Conservation (phyloP, 2,888 invertebrate genomes). For the Drosophila lacicola region DNA sequence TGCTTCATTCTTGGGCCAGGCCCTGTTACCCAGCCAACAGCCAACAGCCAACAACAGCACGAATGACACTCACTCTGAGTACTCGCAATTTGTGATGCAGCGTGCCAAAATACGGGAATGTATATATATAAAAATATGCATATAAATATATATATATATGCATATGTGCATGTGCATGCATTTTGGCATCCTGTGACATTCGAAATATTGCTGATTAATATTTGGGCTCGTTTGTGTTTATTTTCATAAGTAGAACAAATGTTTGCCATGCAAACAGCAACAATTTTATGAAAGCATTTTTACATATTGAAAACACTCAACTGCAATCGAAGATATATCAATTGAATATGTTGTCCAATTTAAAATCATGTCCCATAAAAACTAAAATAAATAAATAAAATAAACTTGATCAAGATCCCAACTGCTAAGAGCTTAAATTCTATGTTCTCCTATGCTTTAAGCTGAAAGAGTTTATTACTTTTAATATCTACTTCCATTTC, state of each 20-base stretch:
- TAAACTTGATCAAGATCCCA: no score
- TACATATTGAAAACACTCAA: background rate
- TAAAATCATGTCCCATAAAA: no score
- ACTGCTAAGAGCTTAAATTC: no score
- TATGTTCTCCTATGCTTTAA: no score
- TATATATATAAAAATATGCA: background rate
- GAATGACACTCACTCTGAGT: conserved; percentile 30
- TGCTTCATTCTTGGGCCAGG: conserved; percentile 58
- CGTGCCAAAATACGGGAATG: conserved; percentile 29
- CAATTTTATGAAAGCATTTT: conserved; percentile 10
- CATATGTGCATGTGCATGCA: conserved; percentile 21
- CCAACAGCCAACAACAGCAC: background rate
- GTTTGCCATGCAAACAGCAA: conserved; percentile 35
- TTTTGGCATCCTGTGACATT: conserved; percentile 20
- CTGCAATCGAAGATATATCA: background rate
- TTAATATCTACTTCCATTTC: no score
- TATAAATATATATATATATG: conserved; percentile 31
- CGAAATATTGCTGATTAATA: conserved; percentile 39
- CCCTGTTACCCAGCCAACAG: conserved; percentile 13
- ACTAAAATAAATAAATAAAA: no score
- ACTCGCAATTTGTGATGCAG: conserved; percentile 12
- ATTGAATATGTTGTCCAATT: no score
- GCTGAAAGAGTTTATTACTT: no score
- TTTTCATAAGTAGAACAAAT: conserved; percentile 51
- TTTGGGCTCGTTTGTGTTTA: conserved; percentile 35